Evolutionary conservation across 2,888 invertebrate genomes (phyloP), one percentile per base, ranked within the genome.

Genomic region (Anoncus sp.): DNA sequence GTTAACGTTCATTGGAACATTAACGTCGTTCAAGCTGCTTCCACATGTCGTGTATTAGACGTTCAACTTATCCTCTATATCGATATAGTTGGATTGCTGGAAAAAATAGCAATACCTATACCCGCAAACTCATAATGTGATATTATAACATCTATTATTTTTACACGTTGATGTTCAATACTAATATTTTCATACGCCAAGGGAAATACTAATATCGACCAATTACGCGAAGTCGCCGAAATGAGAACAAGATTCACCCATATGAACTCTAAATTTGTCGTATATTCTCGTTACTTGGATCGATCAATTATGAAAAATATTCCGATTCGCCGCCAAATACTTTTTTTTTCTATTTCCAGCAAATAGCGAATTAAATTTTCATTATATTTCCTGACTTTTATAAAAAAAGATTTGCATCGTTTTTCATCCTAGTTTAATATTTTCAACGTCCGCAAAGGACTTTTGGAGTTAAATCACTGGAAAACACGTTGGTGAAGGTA

Each of bases 401-500:
- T n/a, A n/a, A n/a, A n/a, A n/a, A n/a, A n/a, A n/a, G n/a, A n/a
- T n/a, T n/a, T n/a, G n/a, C n/a, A n/a, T n/a, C n/a, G 14, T 40
- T 40, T 22, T 22, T 24, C 16, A 4, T n/a, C 4, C 60, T 24
- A n/a, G 6, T 22, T 22, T 59, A 59, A 22, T 57, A 35, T 55
- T 59, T 59, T n/a, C 35, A 24, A 38, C 6, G 24, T 60, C n/a
- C n/a, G 20, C 43, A 38, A 60, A 70, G 43, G 38, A 40, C 51
- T 60, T 60, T 60, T 18, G 38, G 40, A 51, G 49, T 27, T 43
- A 51, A 70, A 60, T 60, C 31, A 18, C 40, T 51, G 51, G 47
- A 51, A 70, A 70, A 70, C 43, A 14, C 49, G 70, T 60, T 60
- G 35, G 24, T 51, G 9, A 47, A 60, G 40, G 51, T 55, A 27